A percentile compares a stretch with the other conserved stretches of the same genome.
phyloP scores from a whole-genome alignment of 2,797 vertebrate genomes.

The Chrysocyon brachyurus region DNA sequence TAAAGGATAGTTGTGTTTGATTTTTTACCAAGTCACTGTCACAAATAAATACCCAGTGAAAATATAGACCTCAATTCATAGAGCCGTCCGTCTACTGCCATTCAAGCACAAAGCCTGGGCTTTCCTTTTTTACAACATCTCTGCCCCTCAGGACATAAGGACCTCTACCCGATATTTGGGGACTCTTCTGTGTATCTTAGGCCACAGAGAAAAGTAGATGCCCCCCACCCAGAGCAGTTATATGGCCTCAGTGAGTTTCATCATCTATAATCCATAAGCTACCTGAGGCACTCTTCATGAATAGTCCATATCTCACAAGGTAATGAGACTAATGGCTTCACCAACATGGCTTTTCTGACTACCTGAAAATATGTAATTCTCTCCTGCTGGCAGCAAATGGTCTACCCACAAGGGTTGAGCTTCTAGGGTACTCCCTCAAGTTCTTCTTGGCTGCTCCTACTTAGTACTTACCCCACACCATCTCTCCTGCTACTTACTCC shows the following conservation, averaged over 20 bases:
- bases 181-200: not conserved
- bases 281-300: not conserved
- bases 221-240: not conserved
- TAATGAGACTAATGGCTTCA: not conserved
- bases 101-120: not conserved
- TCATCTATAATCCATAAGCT: not conserved
- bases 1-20: not conserved
- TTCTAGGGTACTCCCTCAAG: not conserved
- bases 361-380: not conserved
- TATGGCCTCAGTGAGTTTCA: not conserved
- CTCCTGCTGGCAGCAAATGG: not conserved
- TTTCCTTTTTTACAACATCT: not conserved
- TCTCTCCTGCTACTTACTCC: not conserved
- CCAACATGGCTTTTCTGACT: not conserved
- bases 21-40: not conserved
- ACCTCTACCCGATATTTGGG: not conserved
- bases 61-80: not conserved
- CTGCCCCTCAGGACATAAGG: not conserved
- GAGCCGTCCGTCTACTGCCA: not conserved
- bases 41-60: not conserved
- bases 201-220: not conserved
- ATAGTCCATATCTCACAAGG: not conserved
- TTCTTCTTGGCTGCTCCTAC: not conserved
- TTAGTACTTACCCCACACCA: not conserved
- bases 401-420: not conserved